Conservation (phyloP, 2,113 vertebrate genomes). For the Chamaetylas fuelleborni region DNA sequence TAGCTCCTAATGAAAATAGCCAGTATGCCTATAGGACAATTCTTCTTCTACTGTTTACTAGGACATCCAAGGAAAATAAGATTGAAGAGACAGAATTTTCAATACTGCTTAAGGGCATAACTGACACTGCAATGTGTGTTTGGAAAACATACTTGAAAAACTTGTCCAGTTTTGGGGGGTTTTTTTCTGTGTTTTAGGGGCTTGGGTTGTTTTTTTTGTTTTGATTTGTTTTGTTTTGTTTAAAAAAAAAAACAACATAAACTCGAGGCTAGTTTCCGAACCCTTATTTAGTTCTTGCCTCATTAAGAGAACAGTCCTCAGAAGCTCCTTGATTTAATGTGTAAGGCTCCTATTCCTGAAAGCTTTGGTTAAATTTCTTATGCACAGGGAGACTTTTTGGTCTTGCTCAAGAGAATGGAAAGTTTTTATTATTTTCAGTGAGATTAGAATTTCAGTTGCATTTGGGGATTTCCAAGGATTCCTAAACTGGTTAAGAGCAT, state of each 20-base stretch:
- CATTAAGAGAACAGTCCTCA: not conserved
- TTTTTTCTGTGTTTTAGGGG: too few species aligned
- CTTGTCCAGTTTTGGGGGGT: not conserved
- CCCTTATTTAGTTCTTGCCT: not conserved
- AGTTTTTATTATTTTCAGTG: not conserved
- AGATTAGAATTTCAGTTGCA: not conserved
- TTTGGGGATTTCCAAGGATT: not conserved
- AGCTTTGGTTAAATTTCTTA: not conserved
- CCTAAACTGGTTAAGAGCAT: not conserved
- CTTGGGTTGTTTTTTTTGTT: not conserved
- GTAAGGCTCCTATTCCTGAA: not conserved
- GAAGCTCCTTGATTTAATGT: not conserved
- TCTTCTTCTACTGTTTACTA: not conserved
- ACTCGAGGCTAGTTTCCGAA: rapidly evolving
- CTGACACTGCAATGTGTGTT: rapidly evolving
- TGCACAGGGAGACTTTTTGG: not conserved
- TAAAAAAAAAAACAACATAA: too few species aligned
- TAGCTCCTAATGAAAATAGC: not conserved
- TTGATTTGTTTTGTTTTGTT: too few species aligned
- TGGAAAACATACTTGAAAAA: not conserved
- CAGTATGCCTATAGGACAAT: not conserved
- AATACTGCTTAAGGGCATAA: not conserved
- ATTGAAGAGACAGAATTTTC: not conserved
- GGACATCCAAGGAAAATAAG: not conserved
- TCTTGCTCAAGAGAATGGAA: not conserved